Evolutionary conservation across 53 echinoderm and acorn worm genomes (phyloP).

Genomic region (Luidia sarsii): DNA sequence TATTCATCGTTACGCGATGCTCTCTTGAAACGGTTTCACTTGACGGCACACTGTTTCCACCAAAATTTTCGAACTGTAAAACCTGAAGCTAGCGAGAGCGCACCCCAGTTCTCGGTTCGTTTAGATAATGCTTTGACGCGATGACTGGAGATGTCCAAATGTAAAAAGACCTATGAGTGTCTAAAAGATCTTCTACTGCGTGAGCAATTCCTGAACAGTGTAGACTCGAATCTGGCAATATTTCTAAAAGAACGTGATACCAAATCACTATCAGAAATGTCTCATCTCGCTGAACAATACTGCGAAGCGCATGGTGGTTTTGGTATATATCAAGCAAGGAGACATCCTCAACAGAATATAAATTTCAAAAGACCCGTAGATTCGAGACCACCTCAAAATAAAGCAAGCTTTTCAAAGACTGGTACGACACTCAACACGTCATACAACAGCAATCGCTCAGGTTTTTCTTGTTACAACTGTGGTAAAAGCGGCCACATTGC

Average conservation of each 20-base stretch:
- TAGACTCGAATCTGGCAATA: neutral
- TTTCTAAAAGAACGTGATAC: neutral
- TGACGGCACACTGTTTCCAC: constrained; percentile 12
- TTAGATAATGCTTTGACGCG: neutral
- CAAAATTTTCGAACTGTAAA: constrained; percentile 18
- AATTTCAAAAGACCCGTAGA: neutral
- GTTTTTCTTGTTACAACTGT: neutral
- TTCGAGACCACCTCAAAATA: neutral
- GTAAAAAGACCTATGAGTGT: constrained; percentile 23
- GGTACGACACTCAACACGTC: neutral
- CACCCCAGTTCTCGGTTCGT: neutral
- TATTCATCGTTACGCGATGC: neutral
- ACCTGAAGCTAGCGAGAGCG: neutral
- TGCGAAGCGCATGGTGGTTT: neutral
- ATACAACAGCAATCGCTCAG: neutral
- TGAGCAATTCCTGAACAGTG: constrained; percentile 11
- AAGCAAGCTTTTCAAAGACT: neutral
- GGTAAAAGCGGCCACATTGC: neutral
- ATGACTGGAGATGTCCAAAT: constrained; percentile 23
- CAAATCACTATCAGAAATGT: neutral
- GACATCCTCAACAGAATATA: neutral
- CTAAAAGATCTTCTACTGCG: constrained; percentile 4
- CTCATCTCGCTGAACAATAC: neutral
- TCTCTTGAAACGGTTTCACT: neutral
- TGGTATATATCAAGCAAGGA: neutral